phyloP scores from a whole-genome alignment of 2,797 vertebrate species.

The Oreonectes daqikongensis region DNA sequence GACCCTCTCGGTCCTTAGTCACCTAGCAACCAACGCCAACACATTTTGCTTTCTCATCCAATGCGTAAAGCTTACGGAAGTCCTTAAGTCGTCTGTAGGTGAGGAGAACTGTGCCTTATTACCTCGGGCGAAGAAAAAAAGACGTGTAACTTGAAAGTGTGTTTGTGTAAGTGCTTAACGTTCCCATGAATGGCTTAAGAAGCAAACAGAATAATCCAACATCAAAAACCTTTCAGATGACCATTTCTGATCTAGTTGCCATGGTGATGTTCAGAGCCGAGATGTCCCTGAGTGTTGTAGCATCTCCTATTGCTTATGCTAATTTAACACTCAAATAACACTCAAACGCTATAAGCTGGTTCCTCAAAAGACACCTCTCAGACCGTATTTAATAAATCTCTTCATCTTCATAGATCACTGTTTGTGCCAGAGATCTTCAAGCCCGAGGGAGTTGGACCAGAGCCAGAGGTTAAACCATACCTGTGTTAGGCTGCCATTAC shows the following conservation, averaged over 20 bases:
- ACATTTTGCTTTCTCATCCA: constrained; percentile 52
- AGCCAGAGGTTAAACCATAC: constrained; percentile 45
- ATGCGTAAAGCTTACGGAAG: constrained; percentile 60
- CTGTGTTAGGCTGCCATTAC: constrained; percentile 40
- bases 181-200: constrained; percentile 19
- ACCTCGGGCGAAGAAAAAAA: constrained; percentile 13
- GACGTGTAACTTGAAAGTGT: constrained; percentile 7
- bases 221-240: constrained; percentile 57
- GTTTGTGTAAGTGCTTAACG: constrained; percentile 24
- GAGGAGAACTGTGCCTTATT: constrained; percentile 39
- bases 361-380: constrained; percentile 39
- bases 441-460: constrained; percentile 44
- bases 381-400: constrained; percentile 46
- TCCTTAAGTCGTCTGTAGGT: constrained; percentile 48
- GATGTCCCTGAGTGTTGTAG: constrained; percentile 61
- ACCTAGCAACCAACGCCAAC: constrained; percentile 75
- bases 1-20: constrained; percentile 68
- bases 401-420: constrained; percentile 37
- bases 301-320: constrained; percentile 62
- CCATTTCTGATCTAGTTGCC: constrained; percentile 71
- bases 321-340: constrained; percentile 35
- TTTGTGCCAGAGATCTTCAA: constrained; percentile 34
- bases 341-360: constrained; percentile 52
- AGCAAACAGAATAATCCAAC: constrained; percentile 15
- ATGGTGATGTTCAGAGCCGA: constrained; percentile 67